These are phyloP conservation scores for Eupithecia vulgata DNA, from an alignment of 2,888 invertebrate genomes.

Conservation along the genomic window DNA sequence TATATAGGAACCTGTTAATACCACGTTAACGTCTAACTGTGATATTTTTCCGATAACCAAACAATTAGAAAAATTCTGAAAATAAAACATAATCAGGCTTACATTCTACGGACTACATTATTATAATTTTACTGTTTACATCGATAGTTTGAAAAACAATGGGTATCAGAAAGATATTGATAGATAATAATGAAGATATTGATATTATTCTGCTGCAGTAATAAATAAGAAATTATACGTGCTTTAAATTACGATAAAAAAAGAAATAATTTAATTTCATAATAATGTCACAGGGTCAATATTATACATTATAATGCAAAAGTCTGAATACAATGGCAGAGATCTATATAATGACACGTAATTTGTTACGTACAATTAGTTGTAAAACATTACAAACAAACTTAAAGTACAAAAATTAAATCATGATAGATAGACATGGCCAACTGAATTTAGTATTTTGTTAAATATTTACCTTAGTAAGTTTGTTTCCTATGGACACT, in stretches of 20 bases:
- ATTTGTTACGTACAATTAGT: not conserved
- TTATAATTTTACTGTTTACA: not conserved
- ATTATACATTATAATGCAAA: not conserved
- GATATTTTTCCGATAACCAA: too few species aligned
- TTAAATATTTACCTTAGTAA: not conserved
- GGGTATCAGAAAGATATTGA: not conserved
- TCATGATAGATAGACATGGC: not conserved
- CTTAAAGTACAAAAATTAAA: not conserved
- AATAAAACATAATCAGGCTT: not conserved
- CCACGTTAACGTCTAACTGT: not conserved
- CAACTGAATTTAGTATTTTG: not conserved
- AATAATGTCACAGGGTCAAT: not conserved
- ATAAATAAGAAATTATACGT: not conserved
- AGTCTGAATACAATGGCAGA: not conserved
- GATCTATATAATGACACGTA: not conserved
- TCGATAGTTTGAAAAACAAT: not conserved
- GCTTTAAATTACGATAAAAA: not conserved
- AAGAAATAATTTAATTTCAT: not conserved
- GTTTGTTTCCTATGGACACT: not conserved
- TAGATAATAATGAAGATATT: too few species aligned
- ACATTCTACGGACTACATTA: not conserved
- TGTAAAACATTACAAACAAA: not conserved
- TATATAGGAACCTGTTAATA: not conserved
- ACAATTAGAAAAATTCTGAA: not conserved
- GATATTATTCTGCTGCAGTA: too few species aligned